Evolutionary conservation across 2,888 invertebrate genomes (phyloP).

Genomic region (Aphodius sticticus): DNA sequence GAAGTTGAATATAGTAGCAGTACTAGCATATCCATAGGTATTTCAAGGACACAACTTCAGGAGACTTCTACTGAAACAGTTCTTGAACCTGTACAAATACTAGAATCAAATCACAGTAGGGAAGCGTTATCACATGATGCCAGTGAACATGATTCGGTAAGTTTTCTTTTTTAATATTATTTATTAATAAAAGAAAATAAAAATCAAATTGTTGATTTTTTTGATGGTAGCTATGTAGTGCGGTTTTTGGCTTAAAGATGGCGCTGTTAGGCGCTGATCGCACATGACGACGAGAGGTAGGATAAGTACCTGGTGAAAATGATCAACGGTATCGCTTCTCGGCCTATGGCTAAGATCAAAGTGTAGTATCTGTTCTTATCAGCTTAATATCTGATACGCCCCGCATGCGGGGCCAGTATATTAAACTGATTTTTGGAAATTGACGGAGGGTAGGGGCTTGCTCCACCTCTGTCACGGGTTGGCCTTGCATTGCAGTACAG

Average conservation of each 20-base stretch:
- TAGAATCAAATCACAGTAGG: conserved; percentile 62
- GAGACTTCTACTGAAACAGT: conserved; percentile 41
- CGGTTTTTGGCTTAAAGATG: no score
- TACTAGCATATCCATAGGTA: conserved; percentile 50
- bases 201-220: no score
- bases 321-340: conserved; percentile 59
- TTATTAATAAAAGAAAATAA: not conserved
- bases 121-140: conserved; percentile 78
- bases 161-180: conserved; percentile 51
- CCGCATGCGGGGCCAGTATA: conserved; percentile 60
- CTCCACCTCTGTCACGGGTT: conserved; percentile 71
- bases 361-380: conserved; percentile 75
- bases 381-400: conserved; percentile 74
- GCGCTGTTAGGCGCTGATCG: no score
- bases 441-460: conserved; percentile 30
- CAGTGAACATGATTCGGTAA: conserved; percentile 80
- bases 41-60: conserved; percentile 37
- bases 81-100: conserved; percentile 44
- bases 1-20: conserved; percentile 58
- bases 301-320: no score
- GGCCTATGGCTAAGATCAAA: conserved; percentile 67
- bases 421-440: conserved; percentile 51
- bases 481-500: conserved; percentile 74
- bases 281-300: no score
- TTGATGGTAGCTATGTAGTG: no score